Conservation (phyloP, 23 tunicate genomes). For the Ciona savignyi region DNA sequence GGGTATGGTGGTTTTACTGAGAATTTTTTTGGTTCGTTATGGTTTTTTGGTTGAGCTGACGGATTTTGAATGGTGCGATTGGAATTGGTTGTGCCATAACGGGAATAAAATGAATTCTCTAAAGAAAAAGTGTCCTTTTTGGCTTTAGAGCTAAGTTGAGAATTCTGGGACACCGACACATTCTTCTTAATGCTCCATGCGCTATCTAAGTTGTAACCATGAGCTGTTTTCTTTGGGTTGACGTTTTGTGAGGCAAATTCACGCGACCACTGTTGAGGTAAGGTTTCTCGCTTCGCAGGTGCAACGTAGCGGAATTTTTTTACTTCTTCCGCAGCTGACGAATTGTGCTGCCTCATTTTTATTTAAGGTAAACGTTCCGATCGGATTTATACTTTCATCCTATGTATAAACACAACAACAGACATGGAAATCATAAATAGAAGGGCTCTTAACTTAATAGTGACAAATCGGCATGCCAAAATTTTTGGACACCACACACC, state of each 20-base stretch:
- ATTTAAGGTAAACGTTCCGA: background rate
- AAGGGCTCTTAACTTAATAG: too few relatives aligned
- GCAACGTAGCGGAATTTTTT: constrained; percentile 8
- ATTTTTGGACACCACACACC: too few relatives aligned
- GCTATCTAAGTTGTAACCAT: constrained; percentile 9
- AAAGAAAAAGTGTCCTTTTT: background rate
- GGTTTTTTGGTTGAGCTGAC: background rate
- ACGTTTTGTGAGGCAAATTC: background rate
- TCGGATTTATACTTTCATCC: too few relatives aligned
- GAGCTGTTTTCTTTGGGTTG: background rate
- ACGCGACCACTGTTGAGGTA: constrained; percentile 18
- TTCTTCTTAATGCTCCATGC: constrained; percentile 24
- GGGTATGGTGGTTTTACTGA: constrained; percentile 1
- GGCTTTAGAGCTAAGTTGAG: background rate
- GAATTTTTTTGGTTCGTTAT: background rate
- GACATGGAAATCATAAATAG: too few relatives aligned
- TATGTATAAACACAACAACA: too few relatives aligned
- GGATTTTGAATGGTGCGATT: background rate
- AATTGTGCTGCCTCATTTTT: background rate
- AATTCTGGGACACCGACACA: constrained; percentile 1
- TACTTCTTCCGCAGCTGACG: background rate
- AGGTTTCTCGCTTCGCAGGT: constrained; percentile 5
- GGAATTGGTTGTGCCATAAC: background rate
- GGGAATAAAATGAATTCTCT: constrained; percentile 9
- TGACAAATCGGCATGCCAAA: too few relatives aligned